Evolutionary conservation across 2,888 invertebrate species (phyloP).

Genomic region (Microdon myrmicae): DNA sequence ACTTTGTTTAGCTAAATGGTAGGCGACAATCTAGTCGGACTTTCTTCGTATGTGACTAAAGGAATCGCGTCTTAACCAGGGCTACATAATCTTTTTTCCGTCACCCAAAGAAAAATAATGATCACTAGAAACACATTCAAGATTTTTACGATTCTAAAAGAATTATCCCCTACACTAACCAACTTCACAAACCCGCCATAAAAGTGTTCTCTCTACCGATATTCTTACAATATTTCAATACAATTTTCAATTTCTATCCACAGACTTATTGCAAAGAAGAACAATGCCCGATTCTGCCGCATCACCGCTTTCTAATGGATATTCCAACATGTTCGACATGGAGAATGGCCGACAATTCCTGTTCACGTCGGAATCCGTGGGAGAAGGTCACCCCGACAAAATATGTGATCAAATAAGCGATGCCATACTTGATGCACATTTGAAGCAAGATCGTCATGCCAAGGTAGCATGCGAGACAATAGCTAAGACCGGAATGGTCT

Average conservation of each 20-base stretch:
- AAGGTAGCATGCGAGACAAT: slow-evolving; percentile 99
- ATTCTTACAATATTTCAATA: not conserved
- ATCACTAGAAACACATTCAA: too few species aligned
- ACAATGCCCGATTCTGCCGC: slow-evolving; percentile 63
- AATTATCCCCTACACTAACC: too few species aligned
- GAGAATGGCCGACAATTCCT: slow-evolving; percentile 90
- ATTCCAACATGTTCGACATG: slow-evolving; percentile 72
- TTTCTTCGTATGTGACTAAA: too few species aligned
- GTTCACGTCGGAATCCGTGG: slow-evolving; percentile 97
- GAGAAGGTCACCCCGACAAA: slow-evolving; percentile 98
- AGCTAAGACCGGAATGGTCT: slow-evolving; percentile 98
- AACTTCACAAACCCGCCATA: slow-evolving; percentile 2
- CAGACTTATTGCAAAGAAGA: too few species aligned
- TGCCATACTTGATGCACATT: slow-evolving; percentile 93
- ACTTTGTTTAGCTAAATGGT: too few species aligned
- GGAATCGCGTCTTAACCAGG: too few species aligned
- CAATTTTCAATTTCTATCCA: too few species aligned
- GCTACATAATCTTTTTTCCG: too few species aligned
- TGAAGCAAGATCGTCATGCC: slow-evolving; percentile 93
- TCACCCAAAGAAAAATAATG: too few species aligned
- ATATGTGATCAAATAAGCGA: slow-evolving; percentile 98
- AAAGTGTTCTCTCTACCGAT: not conserved
- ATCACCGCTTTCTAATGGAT: slow-evolving; percentile 63
- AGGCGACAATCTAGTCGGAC: too few species aligned
- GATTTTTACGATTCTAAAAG: too few species aligned